These are phyloP conservation scores for Dinocampus coccinellae DNA, from an alignment of 2,888 invertebrate genomes.

Conservation along the genomic window DNA sequence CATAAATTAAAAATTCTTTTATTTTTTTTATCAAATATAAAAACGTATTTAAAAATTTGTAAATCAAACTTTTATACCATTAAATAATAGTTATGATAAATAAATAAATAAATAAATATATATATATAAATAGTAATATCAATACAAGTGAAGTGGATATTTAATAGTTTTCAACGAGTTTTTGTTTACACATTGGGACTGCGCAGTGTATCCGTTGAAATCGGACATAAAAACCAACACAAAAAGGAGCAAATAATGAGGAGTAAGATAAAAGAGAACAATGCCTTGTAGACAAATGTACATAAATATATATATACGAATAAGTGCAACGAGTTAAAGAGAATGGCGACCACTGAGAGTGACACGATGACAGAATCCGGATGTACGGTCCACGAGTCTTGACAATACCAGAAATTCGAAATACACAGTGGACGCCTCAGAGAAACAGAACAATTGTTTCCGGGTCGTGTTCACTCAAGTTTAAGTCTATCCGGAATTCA, in stretches of 20 bases:
- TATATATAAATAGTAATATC: neutral
- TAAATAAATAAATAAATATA: too few species aligned
- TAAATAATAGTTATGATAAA: too few species aligned
- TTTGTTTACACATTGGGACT: neutral
- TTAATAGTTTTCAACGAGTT: slow-evolving; percentile 4
- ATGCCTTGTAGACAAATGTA: neutral
- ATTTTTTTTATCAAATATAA: too few species aligned
- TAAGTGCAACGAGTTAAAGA: neutral
- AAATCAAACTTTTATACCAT: too few species aligned
- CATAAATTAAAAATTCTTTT: too few species aligned
- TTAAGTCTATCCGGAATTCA: slow-evolving; percentile 28
- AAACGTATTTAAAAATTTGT: too few species aligned
- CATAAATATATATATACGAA: neutral
- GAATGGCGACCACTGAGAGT: neutral
- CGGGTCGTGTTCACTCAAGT: slow-evolving; percentile 9
- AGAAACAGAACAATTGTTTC: slow-evolving; percentile 29
- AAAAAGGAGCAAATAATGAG: neutral
- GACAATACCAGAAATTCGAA: slow-evolving; percentile 28
- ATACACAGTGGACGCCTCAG: slow-evolving; percentile 32
- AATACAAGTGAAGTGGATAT: neutral
- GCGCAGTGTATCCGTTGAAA: neutral
- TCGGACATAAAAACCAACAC: neutral
- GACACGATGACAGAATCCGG: slow-evolving; percentile 17
- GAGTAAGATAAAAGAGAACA: neutral
- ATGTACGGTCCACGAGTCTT: slow-evolving; percentile 23